These are phyloP conservation scores for Zeuzera pyrina DNA, from an alignment of 2,888 invertebrate species.

Conservation along the genomic window DNA sequence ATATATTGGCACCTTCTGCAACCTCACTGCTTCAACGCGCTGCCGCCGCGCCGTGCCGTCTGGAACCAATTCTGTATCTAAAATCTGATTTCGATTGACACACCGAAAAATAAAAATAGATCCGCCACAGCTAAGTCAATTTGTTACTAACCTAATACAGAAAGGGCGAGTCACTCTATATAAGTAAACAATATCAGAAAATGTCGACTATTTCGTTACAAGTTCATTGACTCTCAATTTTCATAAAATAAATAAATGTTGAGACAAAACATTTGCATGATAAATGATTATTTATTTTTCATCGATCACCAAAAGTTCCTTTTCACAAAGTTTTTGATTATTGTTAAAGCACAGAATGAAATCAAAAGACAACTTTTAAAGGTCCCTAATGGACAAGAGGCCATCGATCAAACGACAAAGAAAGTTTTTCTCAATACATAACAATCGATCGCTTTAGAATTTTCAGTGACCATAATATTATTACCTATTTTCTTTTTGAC, in stretches of 20 bases:
- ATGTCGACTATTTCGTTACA: conserved; percentile 1
- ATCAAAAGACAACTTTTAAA: conserved; percentile 66
- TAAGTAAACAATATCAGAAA: conserved; percentile 13
- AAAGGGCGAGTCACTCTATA: conserved; percentile 26
- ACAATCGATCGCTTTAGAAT: conserved; percentile 50
- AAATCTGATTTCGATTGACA: conserved; percentile 27
- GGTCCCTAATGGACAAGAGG: conserved; percentile 64
- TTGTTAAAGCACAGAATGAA: conserved; percentile 56
- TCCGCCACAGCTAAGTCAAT: conserved; percentile 6
- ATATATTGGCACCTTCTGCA: conserved; percentile 68
- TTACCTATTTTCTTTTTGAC: conserved; percentile 39
- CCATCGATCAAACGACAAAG: conserved; percentile 69
- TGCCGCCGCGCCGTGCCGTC: conserved; percentile 21
- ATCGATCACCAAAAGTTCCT: conserved; percentile 35
- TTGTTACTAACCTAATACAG: conserved; percentile 5
- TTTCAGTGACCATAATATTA: conserved; percentile 36
- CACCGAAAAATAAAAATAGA: conserved; percentile 7
- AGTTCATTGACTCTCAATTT: neutral
- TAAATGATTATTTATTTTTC: conserved; percentile 50
- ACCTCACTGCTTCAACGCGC: conserved; percentile 32
- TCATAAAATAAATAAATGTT: conserved; percentile 28
- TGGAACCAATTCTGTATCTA: conserved; percentile 43
- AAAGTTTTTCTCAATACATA: conserved; percentile 57
- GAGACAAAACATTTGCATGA: conserved; percentile 41
- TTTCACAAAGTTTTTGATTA: conserved; percentile 46